Evolutionary conservation across 1,140 invertebrate species (phyloP).

Genomic region (Eupristina koningsbergeri): DNA sequence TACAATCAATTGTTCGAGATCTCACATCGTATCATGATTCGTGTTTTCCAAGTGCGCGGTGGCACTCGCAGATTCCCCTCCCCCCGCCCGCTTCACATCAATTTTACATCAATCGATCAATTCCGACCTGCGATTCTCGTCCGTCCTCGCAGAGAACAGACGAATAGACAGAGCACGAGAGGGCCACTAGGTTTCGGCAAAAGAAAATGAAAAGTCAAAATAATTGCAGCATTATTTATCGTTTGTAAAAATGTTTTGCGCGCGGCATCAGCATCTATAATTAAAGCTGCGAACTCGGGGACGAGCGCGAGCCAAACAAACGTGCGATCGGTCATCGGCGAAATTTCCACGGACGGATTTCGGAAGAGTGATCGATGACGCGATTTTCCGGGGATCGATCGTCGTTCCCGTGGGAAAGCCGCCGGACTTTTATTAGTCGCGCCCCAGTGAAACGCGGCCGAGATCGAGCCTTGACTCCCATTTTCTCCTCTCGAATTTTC

Average conservation of each 20-base stretch:
- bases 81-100: background rate
- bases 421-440: background rate
- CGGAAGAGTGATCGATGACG: too few relatives aligned
- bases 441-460: background rate
- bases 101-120: background rate
- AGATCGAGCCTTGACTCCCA: conserved; percentile 18
- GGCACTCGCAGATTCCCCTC: background rate
- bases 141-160: too few relatives aligned
- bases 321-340: background rate
- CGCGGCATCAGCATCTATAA: conserved; percentile 27
- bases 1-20: conserved; percentile 7
- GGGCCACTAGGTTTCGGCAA: too few relatives aligned
- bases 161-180: too few relatives aligned
- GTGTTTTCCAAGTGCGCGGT: too few relatives aligned
- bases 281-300: background rate
- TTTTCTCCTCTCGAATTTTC: conserved; percentile 20
- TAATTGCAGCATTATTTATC: background rate
- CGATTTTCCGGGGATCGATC: too few relatives aligned
- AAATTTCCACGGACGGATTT: background rate
- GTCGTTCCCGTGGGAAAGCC: too few relatives aligned
- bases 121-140: too few relatives aligned
- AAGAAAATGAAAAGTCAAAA: background rate
- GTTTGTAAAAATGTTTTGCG: background rate
- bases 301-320: background rate
- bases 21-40: background rate